Percentiles rank a stretch among this genome's conserved stretches.
phyloP scores from a whole-genome alignment of 1,140 invertebrate genomes.

The Trachelipus rathkii region DNA sequence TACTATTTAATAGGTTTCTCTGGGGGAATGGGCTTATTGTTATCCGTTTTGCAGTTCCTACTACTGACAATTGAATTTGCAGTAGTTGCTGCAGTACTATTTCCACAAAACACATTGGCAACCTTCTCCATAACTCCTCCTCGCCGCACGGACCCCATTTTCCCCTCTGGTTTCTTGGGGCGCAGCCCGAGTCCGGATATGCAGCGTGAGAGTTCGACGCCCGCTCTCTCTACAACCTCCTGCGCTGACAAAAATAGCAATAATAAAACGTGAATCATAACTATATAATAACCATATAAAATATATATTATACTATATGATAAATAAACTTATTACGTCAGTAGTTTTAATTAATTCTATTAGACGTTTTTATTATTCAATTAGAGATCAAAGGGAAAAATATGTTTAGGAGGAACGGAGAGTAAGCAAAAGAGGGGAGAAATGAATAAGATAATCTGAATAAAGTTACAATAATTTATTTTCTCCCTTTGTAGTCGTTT shows the following conservation, averaged over 20 bases:
- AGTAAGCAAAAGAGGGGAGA: too few species aligned
- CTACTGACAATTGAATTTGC: slow-evolving; percentile 30
- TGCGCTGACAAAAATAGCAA: slow-evolving; percentile 48
- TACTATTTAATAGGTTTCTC: slow-evolving; percentile 46
- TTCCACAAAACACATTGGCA: slow-evolving; percentile 73
- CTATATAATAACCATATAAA: too few species aligned
- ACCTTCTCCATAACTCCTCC: slow-evolving; percentile 76
- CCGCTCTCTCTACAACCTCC: slow-evolving; percentile 79
- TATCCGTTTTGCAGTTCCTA: slow-evolving; percentile 31
- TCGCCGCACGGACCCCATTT: slow-evolving; percentile 54
- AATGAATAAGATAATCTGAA: too few species aligned
- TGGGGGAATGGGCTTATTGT: slow-evolving; percentile 37
- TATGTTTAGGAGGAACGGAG: too few species aligned
- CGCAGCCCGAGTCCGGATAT: slow-evolving; percentile 77
- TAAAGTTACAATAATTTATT: too few species aligned
- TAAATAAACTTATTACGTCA: too few species aligned
- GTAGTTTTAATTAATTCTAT: too few species aligned
- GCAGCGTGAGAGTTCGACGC: slow-evolving; percentile 76
- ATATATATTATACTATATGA: too few species aligned
- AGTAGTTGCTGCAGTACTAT: slow-evolving; percentile 39
- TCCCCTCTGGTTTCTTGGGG: slow-evolving; percentile 28
- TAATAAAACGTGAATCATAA: neutral
- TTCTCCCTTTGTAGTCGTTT: too few species aligned
- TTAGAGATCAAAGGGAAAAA: too few species aligned
- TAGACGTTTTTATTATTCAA: too few species aligned